A percentile compares a stretch with the other conserved stretches of the same genome.
phyloP scores from a whole-genome alignment of 1,140 invertebrate species.

The Drosophila dunni region DNA sequence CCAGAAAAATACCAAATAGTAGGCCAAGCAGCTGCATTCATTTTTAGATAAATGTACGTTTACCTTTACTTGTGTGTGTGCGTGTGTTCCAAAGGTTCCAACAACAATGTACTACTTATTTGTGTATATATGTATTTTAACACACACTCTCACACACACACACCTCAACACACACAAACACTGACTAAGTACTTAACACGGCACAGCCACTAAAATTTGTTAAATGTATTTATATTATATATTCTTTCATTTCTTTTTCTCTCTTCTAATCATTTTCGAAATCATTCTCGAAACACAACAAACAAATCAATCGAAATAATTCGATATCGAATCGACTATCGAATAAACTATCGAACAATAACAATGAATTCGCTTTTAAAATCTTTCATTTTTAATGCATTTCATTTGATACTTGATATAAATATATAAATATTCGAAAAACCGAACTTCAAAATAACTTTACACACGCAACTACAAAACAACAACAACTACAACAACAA shows the following conservation, averaged over 20 bases:
- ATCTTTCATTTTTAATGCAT: conserved; percentile 78
- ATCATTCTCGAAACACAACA: conserved; percentile 78
- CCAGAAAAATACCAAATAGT: conserved; percentile 11
- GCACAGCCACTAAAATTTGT: conserved; percentile 79
- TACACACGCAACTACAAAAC: conserved; percentile 58
- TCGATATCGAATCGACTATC: conserved; percentile 6
- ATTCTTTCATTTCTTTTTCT: conserved; percentile 84
- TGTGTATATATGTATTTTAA: conserved; percentile 46
- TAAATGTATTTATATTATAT: conserved; percentile 84
- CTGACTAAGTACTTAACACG: conserved; percentile 43
- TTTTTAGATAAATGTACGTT: conserved; percentile 35
- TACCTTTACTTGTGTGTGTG: conserved; percentile 34
- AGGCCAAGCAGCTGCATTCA: conserved; percentile 23
- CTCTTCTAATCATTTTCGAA: conserved; percentile 84
- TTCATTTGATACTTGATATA: conserved; percentile 62
- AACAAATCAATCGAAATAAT: conserved; percentile 39
- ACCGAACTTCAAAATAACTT: conserved; percentile 41
- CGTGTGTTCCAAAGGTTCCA: conserved; percentile 19
- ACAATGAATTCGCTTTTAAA: conserved; percentile 52
- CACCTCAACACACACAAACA: conserved; percentile 36
- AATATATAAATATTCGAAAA: conserved; percentile 58
- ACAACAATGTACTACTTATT: conserved; percentile 6
- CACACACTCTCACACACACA: conserved; percentile 46
- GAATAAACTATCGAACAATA: conserved; percentile 5
- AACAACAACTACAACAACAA: conserved; percentile 67